These are phyloP conservation scores for Agonum fuliginosum DNA, from an alignment of 2,888 invertebrate species.

Conservation along the genomic window DNA sequence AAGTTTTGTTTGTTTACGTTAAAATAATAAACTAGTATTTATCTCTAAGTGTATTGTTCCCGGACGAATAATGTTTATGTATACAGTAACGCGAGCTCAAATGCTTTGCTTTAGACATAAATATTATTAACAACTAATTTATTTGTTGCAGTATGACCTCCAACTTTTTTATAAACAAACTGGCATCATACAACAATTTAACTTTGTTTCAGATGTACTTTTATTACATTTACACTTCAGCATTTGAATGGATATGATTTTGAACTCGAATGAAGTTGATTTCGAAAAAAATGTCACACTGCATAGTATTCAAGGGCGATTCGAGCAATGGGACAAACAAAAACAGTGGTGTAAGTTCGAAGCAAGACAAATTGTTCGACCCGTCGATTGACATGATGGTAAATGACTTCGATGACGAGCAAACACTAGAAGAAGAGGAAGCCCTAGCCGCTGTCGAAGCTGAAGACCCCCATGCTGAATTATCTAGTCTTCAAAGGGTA, in stretches of 20 bases:
- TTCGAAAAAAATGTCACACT: conserved; percentile 55
- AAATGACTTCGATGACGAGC: conserved; percentile 98
- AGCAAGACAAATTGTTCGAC: conserved; percentile 84
- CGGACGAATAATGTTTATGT: background rate
- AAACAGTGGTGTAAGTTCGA: conserved; percentile 69
- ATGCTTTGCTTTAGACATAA: background rate
- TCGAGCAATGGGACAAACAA: conserved; percentile 67
- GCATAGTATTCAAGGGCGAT: conserved; percentile 54
- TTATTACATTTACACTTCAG: background rate
- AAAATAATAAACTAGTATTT: conserved; percentile 26
- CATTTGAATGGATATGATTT: conserved; percentile 45
- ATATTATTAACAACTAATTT: conserved; percentile 3
- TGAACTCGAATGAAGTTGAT: conserved; percentile 51
- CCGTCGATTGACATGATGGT: conserved; percentile 97
- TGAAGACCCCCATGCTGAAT: conserved; percentile 90
- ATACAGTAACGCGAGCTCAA: background rate
- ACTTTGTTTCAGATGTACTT: conserved; percentile 35
- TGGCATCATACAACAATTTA: background rate
- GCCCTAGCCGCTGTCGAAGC: conserved; percentile 91
- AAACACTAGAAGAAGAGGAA: conserved; percentile 97
- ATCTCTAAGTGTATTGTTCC: background rate
- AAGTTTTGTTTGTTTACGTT: conserved; percentile 47
- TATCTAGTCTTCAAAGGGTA: conserved; percentile 89
- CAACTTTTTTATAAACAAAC: conserved; percentile 16
- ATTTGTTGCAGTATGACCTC: conserved; percentile 29